Evolutionary conservation across 1,140 invertebrate genomes (phyloP).

Genomic region (Oscheius sp.): DNA sequence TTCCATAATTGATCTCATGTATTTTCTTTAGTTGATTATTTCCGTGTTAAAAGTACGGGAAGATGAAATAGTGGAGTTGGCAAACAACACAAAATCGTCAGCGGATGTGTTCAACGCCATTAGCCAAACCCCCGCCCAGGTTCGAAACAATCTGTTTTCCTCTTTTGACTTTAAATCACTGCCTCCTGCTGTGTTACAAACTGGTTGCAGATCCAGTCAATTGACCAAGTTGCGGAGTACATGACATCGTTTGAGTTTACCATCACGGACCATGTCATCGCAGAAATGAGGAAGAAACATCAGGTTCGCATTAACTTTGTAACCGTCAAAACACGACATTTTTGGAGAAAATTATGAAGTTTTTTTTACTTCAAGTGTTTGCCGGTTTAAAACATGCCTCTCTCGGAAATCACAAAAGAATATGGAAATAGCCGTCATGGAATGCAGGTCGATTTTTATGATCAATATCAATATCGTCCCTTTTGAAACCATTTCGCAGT

Average conservation of each 20-base stretch:
- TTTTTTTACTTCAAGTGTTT: too few species aligned
- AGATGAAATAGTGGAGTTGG: conserved; percentile 46
- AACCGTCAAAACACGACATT: too few species aligned
- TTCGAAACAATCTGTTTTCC: not conserved
- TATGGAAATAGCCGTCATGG: too few species aligned
- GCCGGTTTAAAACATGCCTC: too few species aligned
- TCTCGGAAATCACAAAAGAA: too few species aligned
- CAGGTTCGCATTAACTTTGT: conserved; percentile 69
- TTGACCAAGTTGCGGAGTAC: conserved; percentile 65
- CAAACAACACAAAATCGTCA: conserved; percentile 28
- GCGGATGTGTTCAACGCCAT: conserved; percentile 53
- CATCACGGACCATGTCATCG: conserved; percentile 54
- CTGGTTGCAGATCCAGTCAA: conserved; percentile 27
- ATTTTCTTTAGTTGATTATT: conserved; percentile 43
- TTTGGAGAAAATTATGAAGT: too few species aligned
- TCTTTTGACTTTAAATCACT: not conserved
- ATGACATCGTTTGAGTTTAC: conserved; percentile 57
- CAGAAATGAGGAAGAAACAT: conserved; percentile 53
- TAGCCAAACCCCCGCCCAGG: conserved; percentile 43
- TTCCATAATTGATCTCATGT: conserved; percentile 68
- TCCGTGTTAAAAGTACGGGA: conserved; percentile 58
- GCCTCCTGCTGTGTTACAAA: not conserved
- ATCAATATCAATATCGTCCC: too few species aligned
- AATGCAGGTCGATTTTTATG: too few species aligned
- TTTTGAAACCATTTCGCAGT: too few species aligned